Evolutionary conservation across 2,888 invertebrate genomes (phyloP), one percentile per base, ranked within the genome.

Genomic region (Lithosia quadra): DNA sequence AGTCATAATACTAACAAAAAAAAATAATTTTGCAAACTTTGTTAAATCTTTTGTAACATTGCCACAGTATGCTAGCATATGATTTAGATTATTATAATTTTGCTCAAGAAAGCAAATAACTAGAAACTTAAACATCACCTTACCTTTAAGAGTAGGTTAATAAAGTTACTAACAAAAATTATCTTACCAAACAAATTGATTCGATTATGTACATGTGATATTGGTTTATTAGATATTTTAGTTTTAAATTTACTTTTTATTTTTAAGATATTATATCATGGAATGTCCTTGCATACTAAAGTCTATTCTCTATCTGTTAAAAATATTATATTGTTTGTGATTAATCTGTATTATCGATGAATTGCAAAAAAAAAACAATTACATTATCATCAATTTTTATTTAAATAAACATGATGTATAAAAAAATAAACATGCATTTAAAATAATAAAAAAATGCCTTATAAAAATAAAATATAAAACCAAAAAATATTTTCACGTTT

Each of bases 171-270:
- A 39, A 15, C 39, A 39, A 43, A n/a, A 43, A 43, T 43, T 18
- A 43, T 43, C 15, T 56, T 43, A 28, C 24, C 22, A 63, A 55
- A 56, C 24, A 39, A 39, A 57, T 28, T 58, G 28, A 15, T 39
- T 59, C 18, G 34, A 60, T 33, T 15, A 63, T 24, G 64, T 58
- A n/a, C 1, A 58, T 77, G 80, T 79, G 79, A 80, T 80, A 79
- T 81, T 74, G 69, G 36, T 63, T 71, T 81, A 68, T 58, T 74
- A 72, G 67, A 1, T 43, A 63, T 66, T 68, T 59, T 61, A 55
- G 24, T 61, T 39, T 61, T 33, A 62, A 43, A n/a, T 43, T 21
- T 28, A 43, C 9, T 39, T 33, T 33, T 63, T 63, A 13, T 49
- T 63, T 49, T 11, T 11, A 0, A n/a, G 33, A 49, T 28, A 53